Evolutionary conservation across 2,113 vertebrate genomes (phyloP).

Genomic region (Oxyura jamaicensis): DNA sequence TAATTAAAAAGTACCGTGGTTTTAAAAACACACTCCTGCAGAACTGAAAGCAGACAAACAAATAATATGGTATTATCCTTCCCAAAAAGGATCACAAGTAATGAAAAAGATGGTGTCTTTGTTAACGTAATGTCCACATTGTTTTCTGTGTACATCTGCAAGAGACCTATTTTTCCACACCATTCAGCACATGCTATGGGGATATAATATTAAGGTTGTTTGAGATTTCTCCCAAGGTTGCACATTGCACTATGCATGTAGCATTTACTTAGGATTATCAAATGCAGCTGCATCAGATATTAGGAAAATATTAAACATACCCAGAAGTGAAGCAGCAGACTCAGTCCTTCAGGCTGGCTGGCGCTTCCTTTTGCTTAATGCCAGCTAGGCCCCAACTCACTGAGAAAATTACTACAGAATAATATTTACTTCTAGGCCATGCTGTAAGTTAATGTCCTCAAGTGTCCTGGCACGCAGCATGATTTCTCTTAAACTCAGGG

Average conservation of each 20-base stretch:
- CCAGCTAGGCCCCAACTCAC: not conserved
- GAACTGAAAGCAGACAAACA: not conserved
- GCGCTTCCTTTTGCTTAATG: not conserved
- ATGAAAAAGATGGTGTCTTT: not conserved
- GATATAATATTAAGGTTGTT: not conserved
- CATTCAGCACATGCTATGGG: not conserved
- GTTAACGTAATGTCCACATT: not conserved
- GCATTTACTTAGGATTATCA: constrained; percentile 9
- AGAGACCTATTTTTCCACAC: not conserved
- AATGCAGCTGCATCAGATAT: not conserved
- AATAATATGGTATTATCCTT: not conserved
- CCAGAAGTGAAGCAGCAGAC: not conserved
- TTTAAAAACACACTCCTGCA: not conserved
- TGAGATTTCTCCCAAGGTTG: not conserved
- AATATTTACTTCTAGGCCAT: not conserved
- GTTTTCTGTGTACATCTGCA: not conserved
- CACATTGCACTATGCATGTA: not conserved
- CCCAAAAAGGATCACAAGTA: not conserved
- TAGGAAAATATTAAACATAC: not conserved
- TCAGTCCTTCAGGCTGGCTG: not conserved
- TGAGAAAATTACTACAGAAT: not conserved
- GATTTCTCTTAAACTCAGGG: not conserved
- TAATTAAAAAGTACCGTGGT: not conserved
- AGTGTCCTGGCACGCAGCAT: not conserved
- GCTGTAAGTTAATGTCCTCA: not conserved